These are phyloP conservation scores for Nymphicus hollandicus DNA, from an alignment of 2,113 vertebrate species.

Conservation along the genomic window DNA sequence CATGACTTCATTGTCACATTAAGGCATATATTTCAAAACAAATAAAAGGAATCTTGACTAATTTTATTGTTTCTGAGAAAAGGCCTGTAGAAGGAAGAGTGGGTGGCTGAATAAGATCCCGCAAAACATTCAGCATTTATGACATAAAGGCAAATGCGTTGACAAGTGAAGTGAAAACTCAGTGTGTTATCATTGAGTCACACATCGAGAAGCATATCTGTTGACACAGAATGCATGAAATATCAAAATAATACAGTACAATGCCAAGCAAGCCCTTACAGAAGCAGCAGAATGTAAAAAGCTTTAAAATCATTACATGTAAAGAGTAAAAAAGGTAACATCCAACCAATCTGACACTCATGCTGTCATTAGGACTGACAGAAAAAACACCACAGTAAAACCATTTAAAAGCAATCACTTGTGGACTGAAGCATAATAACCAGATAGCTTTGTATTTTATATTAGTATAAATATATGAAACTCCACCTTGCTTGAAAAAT, in stretches of 20 bases:
- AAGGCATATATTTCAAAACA: not conserved
- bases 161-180: conserved; percentile 13
- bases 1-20: not conserved
- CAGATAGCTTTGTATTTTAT: not conserved
- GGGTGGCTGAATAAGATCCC: conserved; percentile 26
- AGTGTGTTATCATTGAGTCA: not conserved
- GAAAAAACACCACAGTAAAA: not conserved
- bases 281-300: not conserved
- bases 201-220: not conserved
- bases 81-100: not conserved
- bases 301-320: not conserved
- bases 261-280: not conserved
- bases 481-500: not conserved
- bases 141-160: not conserved
- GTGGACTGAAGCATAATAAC: not conserved
- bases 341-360: not conserved
- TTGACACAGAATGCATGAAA: not conserved
- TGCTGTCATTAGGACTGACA: not conserved
- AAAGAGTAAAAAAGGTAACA: not conserved
- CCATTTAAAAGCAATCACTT: not conserved
- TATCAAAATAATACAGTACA: not conserved
- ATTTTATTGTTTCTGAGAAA: conserved; percentile 29
- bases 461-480: not conserved
- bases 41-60: not conserved
- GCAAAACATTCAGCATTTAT: not conserved